Conservation (phyloP, 1,140 invertebrate species). For the Cydia splendana region DNA sequence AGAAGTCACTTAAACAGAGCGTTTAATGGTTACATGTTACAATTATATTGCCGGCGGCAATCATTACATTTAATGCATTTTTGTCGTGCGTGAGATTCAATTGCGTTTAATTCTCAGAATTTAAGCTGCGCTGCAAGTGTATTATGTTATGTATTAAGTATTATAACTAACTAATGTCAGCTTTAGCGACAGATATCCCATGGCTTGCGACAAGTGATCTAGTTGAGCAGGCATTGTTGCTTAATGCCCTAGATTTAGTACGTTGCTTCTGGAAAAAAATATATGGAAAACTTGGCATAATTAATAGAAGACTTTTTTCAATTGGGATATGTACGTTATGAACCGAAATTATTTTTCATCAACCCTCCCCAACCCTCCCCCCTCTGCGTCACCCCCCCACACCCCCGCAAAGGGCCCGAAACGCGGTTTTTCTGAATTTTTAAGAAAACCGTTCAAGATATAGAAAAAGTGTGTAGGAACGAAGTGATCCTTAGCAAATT, state of each 20-base stretch:
- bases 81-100: conserved; percentile 4
- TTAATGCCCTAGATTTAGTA: conserved; percentile 43
- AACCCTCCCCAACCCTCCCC: too few relatives aligned
- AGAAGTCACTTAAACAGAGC: conserved; percentile 7
- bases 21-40: background rate
- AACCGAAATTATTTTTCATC: too few relatives aligned
- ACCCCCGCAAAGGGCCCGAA: too few relatives aligned
- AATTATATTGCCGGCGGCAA: background rate
- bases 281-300: too few relatives aligned
- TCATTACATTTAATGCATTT: conserved; percentile 7
- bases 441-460: too few relatives aligned
- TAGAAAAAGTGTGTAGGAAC: too few relatives aligned
- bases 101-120: conserved; percentile 10
- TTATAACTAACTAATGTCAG: conserved; percentile 8
- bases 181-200: conserved; percentile 23
- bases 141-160: background rate
- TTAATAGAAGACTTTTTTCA: too few relatives aligned
- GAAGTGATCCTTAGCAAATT: too few relatives aligned
- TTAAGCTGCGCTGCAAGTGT: conserved; percentile 13
- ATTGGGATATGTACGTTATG: too few relatives aligned
- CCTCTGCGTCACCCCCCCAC: too few relatives aligned
- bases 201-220: conserved; percentile 47
- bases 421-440: too few relatives aligned
- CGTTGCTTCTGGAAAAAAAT: too few relatives aligned
- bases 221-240: conserved; percentile 52